Percentiles rank a stretch among this genome's conserved stretches.
Conservation (phyloP, 2,797 vertebrate genomes). For the Dryobates pubescens region DNA sequence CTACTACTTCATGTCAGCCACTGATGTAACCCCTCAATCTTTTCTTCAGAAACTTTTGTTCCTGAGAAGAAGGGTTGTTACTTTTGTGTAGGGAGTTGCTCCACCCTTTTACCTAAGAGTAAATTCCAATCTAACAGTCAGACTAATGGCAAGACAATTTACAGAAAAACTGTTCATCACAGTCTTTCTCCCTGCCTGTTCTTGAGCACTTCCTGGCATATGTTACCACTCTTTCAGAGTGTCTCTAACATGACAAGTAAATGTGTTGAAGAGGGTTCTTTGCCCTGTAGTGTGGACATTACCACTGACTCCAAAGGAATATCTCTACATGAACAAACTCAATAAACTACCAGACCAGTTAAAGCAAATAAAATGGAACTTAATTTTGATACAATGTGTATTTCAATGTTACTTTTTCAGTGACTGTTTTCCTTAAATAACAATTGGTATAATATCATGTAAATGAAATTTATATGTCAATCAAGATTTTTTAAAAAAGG, state of each 20-base stretch:
- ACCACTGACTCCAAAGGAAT: background rate
- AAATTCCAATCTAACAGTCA: background rate
- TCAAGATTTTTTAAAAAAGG: background rate
- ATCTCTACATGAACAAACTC: background rate
- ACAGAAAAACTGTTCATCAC: rapidly evolving
- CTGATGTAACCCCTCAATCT: background rate
- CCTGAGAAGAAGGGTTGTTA: background rate
- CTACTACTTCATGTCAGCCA: background rate
- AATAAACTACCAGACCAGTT: background rate
- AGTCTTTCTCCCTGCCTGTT: background rate
- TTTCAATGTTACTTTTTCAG: background rate
- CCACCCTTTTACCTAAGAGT: background rate
- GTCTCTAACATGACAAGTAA: rapidly evolving
- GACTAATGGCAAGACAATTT: background rate
- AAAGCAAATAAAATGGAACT: background rate
- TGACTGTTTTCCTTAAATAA: background rate
- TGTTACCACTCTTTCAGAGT: rapidly evolving
- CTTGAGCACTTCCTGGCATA: background rate
- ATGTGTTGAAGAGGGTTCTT: background rate
- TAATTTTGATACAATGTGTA: background rate
- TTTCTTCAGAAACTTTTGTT: background rate
- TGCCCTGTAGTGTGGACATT: background rate
- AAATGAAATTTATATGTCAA: background rate
- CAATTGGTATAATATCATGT: background rate
- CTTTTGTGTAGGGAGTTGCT: background rate